Conservation (phyloP, 2,888 invertebrate species). For the Ectemnius lituratus region DNA sequence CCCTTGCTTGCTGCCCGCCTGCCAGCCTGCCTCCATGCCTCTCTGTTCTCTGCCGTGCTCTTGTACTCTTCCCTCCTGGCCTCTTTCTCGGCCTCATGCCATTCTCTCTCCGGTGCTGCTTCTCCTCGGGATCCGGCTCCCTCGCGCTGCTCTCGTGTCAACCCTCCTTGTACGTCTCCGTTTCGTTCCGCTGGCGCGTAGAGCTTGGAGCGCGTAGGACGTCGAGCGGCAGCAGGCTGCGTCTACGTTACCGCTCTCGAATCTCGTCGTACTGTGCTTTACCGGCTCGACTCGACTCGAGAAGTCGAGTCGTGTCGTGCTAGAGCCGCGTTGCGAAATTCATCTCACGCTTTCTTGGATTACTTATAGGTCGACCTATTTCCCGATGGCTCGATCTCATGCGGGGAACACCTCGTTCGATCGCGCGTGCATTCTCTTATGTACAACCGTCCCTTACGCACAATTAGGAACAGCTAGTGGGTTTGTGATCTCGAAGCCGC, state of each 20-base stretch:
- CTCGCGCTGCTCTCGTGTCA: slow-evolving; percentile 12
- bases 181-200: slow-evolving; percentile 18
- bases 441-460: slow-evolving; percentile 4
- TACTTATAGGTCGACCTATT: slow-evolving; percentile 2
- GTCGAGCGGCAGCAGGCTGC: neutral
- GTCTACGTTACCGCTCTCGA: neutral
- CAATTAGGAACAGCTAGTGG: slow-evolving; percentile 17
- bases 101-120: neutral
- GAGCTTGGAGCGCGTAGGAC: slow-evolving; percentile 10
- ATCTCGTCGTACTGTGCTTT: neutral
- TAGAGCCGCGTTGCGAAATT: slow-evolving; percentile 10
- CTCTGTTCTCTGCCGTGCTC: neutral
- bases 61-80: neutral
- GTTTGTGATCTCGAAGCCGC: too few relatives aligned
- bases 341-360: neutral
- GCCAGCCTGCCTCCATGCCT: neutral
- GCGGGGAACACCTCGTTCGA: neutral
- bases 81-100: slow-evolving; percentile 1
- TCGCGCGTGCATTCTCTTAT: neutral
- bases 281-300: neutral
- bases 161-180: slow-evolving; percentile 22
- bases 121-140: neutral
- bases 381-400: neutral
- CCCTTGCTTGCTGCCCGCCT: slow-evolving; percentile 8
- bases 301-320: neutral